Base-by-base conservation (phyloP, 2,888 invertebrate genomes). In the Dasypolia templi region DNA sequence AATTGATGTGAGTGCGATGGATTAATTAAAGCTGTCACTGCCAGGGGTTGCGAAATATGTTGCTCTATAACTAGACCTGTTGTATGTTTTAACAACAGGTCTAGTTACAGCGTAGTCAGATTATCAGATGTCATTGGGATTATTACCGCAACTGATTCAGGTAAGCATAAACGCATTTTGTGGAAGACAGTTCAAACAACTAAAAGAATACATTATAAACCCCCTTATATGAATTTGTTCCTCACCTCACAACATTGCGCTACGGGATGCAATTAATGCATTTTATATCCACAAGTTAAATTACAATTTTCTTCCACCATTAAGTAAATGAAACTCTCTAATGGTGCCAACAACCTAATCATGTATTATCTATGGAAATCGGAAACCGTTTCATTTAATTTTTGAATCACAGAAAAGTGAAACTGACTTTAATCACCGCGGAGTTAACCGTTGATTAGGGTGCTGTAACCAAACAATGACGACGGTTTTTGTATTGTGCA, bases 331-430 rank as follows among this genome's bases (percentile, higher is more conserved):
- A 19, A 49, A 66, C 69, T 76, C 83, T 82, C 70, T 76, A 84
- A 68, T 46, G 73, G 44, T 35, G 19, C 11, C 35, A 62, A 51
- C 61, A 55, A 26, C 39, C 35, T 72, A 67, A 76, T 81, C 80
- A 85, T 83, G 59, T 84, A 81, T 74, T 62, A 64, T 59, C 39
- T 75, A 82, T 75, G 83, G 75, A 76, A 83, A 82, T 85, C 44
- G 69, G 71, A 75, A 79, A 73, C 59, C 58, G 35, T 72, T 79
- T 77, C n/a, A 66, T 73, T 82, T 66, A 72, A 74, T 29, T 46
- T 67, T 63, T 55, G 26, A 77, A 19, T 55, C 63, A 73, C 26
- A 70, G 69, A 75, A 82, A 79, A 84, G 85, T 84, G 84, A 84
- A 85, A 85, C 75, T 64, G 77, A 51, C 75, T 84, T 53, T 77